These are phyloP conservation scores for Drosophila putrida DNA, from an alignment of 2,888 invertebrate genomes.

Conservation along the genomic window DNA sequence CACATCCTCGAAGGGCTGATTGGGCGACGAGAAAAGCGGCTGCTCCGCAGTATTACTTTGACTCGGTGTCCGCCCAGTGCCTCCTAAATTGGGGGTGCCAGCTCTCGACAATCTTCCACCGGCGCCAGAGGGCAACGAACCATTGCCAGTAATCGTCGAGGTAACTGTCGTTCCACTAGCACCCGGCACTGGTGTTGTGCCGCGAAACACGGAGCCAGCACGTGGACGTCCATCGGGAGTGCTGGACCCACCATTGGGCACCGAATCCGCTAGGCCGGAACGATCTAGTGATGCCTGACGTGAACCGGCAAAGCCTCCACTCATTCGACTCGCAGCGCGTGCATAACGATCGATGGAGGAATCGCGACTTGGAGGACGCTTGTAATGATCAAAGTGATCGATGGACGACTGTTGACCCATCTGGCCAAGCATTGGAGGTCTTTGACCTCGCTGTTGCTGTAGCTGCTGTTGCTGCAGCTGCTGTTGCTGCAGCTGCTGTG, in stretches of 20 bases:
- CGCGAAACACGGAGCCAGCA: conserved; percentile 87
- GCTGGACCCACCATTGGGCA: conserved; percentile 59
- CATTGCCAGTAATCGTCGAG: conserved; percentile 87
- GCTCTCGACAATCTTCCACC: conserved; percentile 86
- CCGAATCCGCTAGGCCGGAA: conserved; percentile 80
- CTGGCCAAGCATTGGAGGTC: conserved; percentile 86
- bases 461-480: conserved; percentile 83
- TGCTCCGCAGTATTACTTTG: conserved; percentile 85
- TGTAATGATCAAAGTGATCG: conserved; percentile 97
- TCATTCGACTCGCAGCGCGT: conserved; percentile 88
- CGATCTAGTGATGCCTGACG: conserved; percentile 93
- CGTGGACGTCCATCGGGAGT: conserved; percentile 85
- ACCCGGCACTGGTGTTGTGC: conserved; percentile 83
- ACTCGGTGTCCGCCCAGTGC: conserved; percentile 73
- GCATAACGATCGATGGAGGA: conserved; percentile 94
- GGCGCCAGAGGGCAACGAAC: conserved; percentile 87
- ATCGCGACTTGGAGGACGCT: conserved; percentile 95
- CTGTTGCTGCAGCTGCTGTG: conserved; percentile 72
- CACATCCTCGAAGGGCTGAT: conserved; percentile 93
- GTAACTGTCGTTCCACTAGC: conserved; percentile 20
- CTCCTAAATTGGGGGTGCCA: conserved; percentile 86
- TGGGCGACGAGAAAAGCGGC: conserved; percentile 84
- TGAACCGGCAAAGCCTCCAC: conserved; percentile 87
- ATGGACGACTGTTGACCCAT: conserved; percentile 89
- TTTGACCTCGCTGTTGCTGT: conserved; percentile 85